A percentile compares a stretch with the other conserved stretches of the same genome.
Evolutionary conservation across 2,888 invertebrate genomes (phyloP).

Genomic region (Sicus ferrugineus): DNA sequence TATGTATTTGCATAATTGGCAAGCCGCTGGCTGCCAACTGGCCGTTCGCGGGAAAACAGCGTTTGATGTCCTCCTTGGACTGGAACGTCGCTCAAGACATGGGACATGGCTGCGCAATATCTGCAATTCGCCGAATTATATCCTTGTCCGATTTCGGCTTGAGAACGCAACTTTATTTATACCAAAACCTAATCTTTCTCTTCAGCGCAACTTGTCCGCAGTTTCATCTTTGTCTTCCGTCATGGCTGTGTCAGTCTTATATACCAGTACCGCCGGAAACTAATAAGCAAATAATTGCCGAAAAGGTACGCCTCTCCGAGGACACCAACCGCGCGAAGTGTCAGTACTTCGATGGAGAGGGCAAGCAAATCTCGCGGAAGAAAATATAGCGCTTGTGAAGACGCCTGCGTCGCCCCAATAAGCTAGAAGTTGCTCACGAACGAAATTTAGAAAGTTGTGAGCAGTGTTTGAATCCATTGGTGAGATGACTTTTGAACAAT

Average conservation of each 20-base stretch:
- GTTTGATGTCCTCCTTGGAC: conserved; percentile 70
- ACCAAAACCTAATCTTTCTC: neutral
- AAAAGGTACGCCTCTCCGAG: conserved; percentile 67
- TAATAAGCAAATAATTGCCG: conserved; percentile 77
- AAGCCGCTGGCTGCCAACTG: conserved; percentile 90
- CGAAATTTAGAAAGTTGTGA: conserved; percentile 73
- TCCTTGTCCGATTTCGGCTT: conserved; percentile 82
- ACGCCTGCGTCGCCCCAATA: conserved; percentile 76
- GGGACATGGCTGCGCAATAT: conserved; percentile 77
- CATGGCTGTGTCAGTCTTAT: conserved; percentile 96
- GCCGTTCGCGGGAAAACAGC: conserved; percentile 95
- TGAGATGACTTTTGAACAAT: conserved; percentile 33
- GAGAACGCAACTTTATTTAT: neutral
- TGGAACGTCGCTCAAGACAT: conserved; percentile 79
- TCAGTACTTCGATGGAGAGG: conserved; percentile 72
- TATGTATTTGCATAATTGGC: too few relatives aligned
- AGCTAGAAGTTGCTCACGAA: conserved; percentile 66
- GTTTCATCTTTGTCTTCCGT: conserved; percentile 77
- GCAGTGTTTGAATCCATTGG: conserved; percentile 78
- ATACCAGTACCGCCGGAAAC: conserved; percentile 82
- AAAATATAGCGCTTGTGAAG: conserved; percentile 84
- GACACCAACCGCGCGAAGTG: conserved; percentile 67
- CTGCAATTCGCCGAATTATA: conserved; percentile 76
- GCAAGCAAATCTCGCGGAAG: conserved; percentile 79
- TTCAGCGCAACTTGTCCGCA: neutral